phyloP scores from a whole-genome alignment of 1,140 invertebrate genomes.

The Pseudomyrmex pallidus region DNA sequence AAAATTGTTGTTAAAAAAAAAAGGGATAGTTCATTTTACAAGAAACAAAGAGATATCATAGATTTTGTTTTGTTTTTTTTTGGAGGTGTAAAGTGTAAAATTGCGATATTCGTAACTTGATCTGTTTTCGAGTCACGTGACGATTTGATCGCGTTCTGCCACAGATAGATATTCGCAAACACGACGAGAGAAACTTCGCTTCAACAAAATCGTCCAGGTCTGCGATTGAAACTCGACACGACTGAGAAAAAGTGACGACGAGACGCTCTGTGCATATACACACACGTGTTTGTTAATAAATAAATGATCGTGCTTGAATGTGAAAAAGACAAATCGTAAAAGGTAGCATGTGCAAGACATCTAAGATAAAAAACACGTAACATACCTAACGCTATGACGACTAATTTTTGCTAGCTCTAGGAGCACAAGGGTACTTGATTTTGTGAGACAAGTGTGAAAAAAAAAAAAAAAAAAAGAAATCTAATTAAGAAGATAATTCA shows the following conservation, averaged over 20 bases:
- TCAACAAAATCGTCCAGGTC: neutral
- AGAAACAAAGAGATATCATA: neutral
- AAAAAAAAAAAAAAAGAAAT: constrained; percentile 31
- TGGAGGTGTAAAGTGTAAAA: neutral
- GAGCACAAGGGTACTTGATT: constrained; percentile 68
- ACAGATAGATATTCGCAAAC: neutral
- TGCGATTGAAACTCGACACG: constrained; percentile 1
- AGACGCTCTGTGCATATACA: constrained; percentile 55
- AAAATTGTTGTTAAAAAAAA: too few species aligned
- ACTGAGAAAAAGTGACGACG: neutral
- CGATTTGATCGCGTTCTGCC: too few species aligned
- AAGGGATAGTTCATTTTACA: too few species aligned
- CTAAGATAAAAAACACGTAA: constrained; percentile 82
- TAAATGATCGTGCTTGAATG: constrained; percentile 80
- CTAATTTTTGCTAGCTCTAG: constrained; percentile 79
- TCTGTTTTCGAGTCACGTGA: too few species aligned
- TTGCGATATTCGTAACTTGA: neutral
- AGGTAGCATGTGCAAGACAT: constrained; percentile 83
- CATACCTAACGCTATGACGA: constrained; percentile 79
- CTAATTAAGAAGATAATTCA: constrained; percentile 67
- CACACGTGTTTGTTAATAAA: constrained; percentile 25
- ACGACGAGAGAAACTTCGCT: too few species aligned
- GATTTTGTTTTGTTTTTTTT: neutral
- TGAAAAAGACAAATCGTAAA: constrained; percentile 79
- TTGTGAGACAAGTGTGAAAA: constrained; percentile 39